A percentile compares a stretch with the other conserved stretches of the same genome.
phyloP scores from a whole-genome alignment of 2,888 invertebrate genomes.

The Thalpophila matura region DNA sequence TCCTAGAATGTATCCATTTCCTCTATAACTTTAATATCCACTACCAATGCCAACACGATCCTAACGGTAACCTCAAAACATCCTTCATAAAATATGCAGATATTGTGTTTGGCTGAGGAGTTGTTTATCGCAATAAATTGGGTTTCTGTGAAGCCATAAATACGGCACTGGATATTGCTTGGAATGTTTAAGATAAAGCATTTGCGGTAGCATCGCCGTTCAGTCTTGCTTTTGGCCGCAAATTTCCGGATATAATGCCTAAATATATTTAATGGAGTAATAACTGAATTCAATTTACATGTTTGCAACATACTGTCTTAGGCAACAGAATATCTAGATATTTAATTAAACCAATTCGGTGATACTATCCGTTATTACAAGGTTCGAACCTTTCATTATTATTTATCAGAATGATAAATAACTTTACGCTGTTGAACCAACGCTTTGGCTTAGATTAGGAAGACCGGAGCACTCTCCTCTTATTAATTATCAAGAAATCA shows the following conservation, averaged over 20 bases:
- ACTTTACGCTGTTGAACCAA: background rate
- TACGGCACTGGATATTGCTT: slow-evolving; percentile 47
- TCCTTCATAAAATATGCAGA: slow-evolving; percentile 51
- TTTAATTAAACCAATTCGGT: background rate
- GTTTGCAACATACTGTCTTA: slow-evolving; percentile 11
- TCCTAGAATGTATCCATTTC: background rate
- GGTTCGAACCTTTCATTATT: slow-evolving; percentile 1
- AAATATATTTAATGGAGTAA: slow-evolving; percentile 41
- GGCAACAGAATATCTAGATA: background rate
- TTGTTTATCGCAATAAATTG: slow-evolving; percentile 60
- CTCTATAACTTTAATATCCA: background rate
- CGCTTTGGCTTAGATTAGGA: background rate
- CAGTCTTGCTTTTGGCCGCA: slow-evolving; percentile 52
- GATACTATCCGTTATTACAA: background rate
- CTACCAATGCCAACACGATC: slow-evolving; percentile 5
- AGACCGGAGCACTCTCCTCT: background rate
- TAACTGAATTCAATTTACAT: slow-evolving; percentile 31
- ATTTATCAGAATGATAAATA: background rate
- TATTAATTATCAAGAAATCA: slow-evolving; percentile 32
- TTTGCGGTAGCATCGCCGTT: slow-evolving; percentile 46
- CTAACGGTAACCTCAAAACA: slow-evolving; percentile 17
- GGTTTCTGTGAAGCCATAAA: slow-evolving; percentile 54
- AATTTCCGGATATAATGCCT: slow-evolving; percentile 52
- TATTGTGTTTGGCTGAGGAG: slow-evolving; percentile 44
- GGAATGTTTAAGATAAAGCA: slow-evolving; percentile 55